Base-by-base conservation (phyloP, 2,888 invertebrate species). In the Nemotelus pantherinus region DNA sequence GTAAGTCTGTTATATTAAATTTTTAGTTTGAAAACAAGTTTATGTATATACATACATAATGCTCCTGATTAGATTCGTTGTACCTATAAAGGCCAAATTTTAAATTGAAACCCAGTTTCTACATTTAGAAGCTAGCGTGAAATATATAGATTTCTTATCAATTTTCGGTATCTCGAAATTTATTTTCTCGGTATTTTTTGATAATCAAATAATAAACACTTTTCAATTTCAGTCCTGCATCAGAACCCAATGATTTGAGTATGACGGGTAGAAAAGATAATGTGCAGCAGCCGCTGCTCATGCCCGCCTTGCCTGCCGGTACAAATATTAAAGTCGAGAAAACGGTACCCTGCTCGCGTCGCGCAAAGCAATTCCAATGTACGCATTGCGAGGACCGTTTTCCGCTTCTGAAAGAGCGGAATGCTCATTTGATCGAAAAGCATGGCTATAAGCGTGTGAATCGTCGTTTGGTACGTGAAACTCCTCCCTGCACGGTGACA, bases 381-480 rank as follows among this genome's bases (percentile, higher is more conserved):
- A 83, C 85, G 2, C 86, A 87, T 71, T 87, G 87, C 75, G 83
- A 82, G 57, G 82, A 82, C 7, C 83, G 85, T 53, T 87, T 86
- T 71, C 82, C 84, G 10, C 84, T 85, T 79, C 83, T 87, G 0
- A 85, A 85, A 80, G 86, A 87, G 74, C 85, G 87, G 55, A 87
- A 86, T 79, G 83, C 84, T 5, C 87, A 87, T 76, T 84, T 87
- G 83, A 83, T 87, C 48, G 82, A 82, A 50, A 82, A 83, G 45
- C 87, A 87, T 77, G 85, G 85, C 77, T 86, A 87, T 80, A 84
- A 86, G 75, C 84, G 87, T 5, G 84, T 85, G 47, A 87, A 87
- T 82, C 84, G 86, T 9, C 83, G 86, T 4, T 80, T 86, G 45
- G 83, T 86, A n/a, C 85, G 86, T 72, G 83, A 84, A 6, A 82